A percentile compares a stretch with the other conserved stretches of the same genome.
These are phyloP conservation scores for Zapornia atra DNA, from an alignment of 2,113 vertebrate genomes.

Conservation along the genomic window DNA sequence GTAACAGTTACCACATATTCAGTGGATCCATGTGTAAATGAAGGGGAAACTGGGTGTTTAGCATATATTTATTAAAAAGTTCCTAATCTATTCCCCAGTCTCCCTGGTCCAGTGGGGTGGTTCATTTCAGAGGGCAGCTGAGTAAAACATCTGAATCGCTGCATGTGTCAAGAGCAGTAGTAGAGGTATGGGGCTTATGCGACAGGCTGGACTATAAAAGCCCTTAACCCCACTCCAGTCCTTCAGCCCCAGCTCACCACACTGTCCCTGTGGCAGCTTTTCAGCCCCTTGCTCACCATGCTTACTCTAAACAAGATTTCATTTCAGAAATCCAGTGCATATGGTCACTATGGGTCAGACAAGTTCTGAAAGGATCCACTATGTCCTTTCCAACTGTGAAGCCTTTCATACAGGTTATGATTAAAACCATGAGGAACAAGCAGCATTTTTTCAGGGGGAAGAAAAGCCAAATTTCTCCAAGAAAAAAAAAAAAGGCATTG, in stretches of 20 bases:
- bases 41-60: background rate
- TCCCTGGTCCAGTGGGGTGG: background rate
- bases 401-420: background rate
- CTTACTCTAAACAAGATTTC: background rate
- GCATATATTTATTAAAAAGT: background rate
- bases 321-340: background rate
- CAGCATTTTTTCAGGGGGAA: background rate
- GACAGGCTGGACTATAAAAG: background rate
- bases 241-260: background rate
- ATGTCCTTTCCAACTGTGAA: background rate
- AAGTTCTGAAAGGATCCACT: background rate
- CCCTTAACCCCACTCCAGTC: background rate
- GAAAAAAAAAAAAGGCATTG: background rate
- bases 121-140: background rate
- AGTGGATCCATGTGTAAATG: background rate
- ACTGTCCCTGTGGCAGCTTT: background rate
- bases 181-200: background rate
- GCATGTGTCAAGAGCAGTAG: background rate
- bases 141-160: background rate
- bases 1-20: background rate
- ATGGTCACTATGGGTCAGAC: background rate
- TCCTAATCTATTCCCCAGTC: background rate
- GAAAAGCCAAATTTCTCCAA: background rate
- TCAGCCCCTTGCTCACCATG: background rate
- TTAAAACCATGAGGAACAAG: background rate